Conservation (phyloP, 2,797 vertebrate genomes). For the Tolypeutes matacus region DNA sequence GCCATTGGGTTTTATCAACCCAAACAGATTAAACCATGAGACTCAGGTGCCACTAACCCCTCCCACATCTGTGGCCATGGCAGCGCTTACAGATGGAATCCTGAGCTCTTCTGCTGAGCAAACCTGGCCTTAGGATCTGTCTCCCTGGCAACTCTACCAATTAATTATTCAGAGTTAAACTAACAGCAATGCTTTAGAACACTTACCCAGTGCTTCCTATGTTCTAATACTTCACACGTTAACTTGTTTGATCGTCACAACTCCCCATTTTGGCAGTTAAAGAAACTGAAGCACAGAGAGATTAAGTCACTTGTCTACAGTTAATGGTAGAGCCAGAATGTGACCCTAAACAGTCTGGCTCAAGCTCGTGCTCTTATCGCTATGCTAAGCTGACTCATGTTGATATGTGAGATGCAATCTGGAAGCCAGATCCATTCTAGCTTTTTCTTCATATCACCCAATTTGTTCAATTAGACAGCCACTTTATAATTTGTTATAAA, state of each 20-base stretch:
- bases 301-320: not conserved
- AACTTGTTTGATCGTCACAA: not conserved
- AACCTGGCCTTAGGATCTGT: not conserved
- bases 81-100: not conserved
- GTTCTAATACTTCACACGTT: not conserved
- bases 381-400: not conserved
- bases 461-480: not conserved
- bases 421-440: not conserved
- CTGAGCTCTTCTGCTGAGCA: not conserved
- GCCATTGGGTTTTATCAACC: not conserved
- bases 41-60: not conserved
- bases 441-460: not conserved
- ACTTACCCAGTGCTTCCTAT: not conserved
- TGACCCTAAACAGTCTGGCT: not conserved
- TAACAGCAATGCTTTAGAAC: not conserved
- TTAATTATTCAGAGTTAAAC: not conserved
- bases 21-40: not conserved
- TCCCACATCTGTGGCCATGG: not conserved
- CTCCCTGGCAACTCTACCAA: not conserved
- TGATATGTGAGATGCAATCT: not conserved
- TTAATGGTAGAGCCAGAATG: not conserved
- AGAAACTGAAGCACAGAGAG: not conserved
- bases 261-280: not conserved
- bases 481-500: not conserved
- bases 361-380: not conserved